phyloP scores from a whole-genome alignment of 2,797 vertebrate species.

The Sylvilagus floridanus region DNA sequence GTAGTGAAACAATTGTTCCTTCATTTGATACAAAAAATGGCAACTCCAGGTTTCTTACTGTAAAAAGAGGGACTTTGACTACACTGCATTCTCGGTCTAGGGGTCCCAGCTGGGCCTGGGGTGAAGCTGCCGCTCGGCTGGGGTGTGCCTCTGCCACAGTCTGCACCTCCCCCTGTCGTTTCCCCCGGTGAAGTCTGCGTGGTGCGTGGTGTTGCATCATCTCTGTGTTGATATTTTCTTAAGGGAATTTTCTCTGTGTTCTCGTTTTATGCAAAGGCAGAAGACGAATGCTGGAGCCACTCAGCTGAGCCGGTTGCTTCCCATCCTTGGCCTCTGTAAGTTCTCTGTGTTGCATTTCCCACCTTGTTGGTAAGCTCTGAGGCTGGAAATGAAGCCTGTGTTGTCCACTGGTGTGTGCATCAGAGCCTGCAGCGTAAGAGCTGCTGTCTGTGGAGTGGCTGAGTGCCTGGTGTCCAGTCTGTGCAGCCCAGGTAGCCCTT shows the following conservation, averaged over 20 bases:
- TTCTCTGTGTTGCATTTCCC: neutral
- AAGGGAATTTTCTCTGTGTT: neutral
- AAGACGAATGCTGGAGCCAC: neutral
- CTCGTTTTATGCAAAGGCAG: neutral
- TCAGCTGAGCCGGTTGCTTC: neutral
- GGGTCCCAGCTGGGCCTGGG: neutral
- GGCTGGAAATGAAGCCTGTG: neutral
- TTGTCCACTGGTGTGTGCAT: neutral
- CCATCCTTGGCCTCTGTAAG: neutral
- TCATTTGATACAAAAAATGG: neutral
- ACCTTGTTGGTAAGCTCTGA: neutral
- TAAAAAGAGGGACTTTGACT: neutral
- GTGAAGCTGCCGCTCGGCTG: neutral
- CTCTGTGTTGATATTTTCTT: neutral
- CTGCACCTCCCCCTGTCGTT: neutral
- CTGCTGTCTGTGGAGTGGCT: neutral
- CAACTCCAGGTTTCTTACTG: no score
- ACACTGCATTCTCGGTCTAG: neutral
- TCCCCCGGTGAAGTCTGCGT: neutral
- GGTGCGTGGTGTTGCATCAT: neutral
- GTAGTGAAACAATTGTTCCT: neutral
- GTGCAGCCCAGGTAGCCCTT: neutral
- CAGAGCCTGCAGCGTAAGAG: neutral
- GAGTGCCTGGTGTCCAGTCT: neutral
- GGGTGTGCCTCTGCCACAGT: neutral